Evolutionary conservation across 2,888 invertebrate species (phyloP).

Genomic region (Lomographa bimaculata): DNA sequence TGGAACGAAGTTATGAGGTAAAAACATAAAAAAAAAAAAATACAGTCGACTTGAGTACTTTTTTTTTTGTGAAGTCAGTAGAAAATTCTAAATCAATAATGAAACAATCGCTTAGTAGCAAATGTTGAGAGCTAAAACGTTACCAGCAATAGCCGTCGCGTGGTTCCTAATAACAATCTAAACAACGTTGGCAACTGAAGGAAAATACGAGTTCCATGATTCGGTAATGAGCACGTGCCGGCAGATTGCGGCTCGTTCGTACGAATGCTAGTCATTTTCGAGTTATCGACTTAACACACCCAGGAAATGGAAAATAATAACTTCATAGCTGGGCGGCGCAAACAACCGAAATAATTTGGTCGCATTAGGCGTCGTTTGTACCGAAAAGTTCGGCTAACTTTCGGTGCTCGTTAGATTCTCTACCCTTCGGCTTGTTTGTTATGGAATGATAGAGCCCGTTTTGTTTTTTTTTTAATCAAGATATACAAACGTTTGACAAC

Average conservation of each 20-base stretch:
- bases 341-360: constrained; percentile 73
- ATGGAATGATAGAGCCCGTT: not conserved
- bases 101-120: constrained; percentile 1
- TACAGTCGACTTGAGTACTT: too few relatives aligned
- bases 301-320: constrained; percentile 82
- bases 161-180: constrained; percentile 21
- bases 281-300: constrained; percentile 79
- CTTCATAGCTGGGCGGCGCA: constrained; percentile 71
- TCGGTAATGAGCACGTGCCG: constrained; percentile 67
- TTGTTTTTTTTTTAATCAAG: too few relatives aligned
- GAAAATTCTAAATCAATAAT: too few relatives aligned
- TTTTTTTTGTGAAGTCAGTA: too few relatives aligned
- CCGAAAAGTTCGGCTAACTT: constrained; percentile 41
- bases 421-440: constrained; percentile 18
- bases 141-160: constrained; percentile 5
- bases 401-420: constrained; percentile 38
- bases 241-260: constrained; percentile 48
- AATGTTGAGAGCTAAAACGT: not conserved
- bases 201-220: constrained; percentile 48
- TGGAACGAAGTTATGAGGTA: too few relatives aligned
- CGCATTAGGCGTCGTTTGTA: constrained; percentile 72
- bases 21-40: too few relatives aligned
- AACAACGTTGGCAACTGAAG: constrained; percentile 30
- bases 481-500: too few relatives aligned
- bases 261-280: constrained; percentile 79